These are phyloP conservation scores for Amniataba percoides DNA, from an alignment of 2,797 vertebrate genomes.

Conservation along the genomic window DNA sequence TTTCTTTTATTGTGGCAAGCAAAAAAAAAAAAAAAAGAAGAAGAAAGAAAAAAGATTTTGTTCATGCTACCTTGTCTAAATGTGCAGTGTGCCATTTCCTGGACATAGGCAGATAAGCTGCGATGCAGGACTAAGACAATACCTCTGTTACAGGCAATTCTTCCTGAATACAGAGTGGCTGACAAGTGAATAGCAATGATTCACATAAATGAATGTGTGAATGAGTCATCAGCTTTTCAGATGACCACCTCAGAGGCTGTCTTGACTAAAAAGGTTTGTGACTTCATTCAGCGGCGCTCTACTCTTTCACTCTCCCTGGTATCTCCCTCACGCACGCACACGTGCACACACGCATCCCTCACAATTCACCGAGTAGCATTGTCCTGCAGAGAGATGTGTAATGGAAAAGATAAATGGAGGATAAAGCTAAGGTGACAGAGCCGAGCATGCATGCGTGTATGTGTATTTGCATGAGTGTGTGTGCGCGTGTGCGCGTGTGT, in stretches of 20 bases:
- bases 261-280: conserved; percentile 78
- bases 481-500: conserved; percentile 41
- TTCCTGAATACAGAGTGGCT: conserved; percentile 67
- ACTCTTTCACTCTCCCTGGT: conserved; percentile 61
- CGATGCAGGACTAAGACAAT: conserved; percentile 74
- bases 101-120: conserved; percentile 72
- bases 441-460: conserved; percentile 66
- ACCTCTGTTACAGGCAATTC: conserved; percentile 76
- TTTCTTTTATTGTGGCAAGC: conserved; percentile 28
- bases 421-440: conserved; percentile 89
- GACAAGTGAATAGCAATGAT: conserved; percentile 86
- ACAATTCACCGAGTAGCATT: conserved; percentile 83
- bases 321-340: conserved; percentile 36
- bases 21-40: conserved; percentile 26
- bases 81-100: conserved; percentile 69
- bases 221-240: conserved; percentile 90
- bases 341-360: conserved; percentile 51
- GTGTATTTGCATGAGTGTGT: conserved; percentile 61
- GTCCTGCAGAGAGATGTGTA: conserved; percentile 85
- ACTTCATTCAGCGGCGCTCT: conserved; percentile 70
- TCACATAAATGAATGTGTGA: conserved; percentile 86
- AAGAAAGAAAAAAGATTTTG: conserved; percentile 46
- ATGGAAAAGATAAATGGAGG: conserved; percentile 91
- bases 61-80: conserved; percentile 58
- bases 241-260: conserved; percentile 85